Evolutionary conservation across 2,113 vertebrate species (phyloP), one percentile per base, ranked within the genome.

Genomic region (Garra rufa): DNA sequence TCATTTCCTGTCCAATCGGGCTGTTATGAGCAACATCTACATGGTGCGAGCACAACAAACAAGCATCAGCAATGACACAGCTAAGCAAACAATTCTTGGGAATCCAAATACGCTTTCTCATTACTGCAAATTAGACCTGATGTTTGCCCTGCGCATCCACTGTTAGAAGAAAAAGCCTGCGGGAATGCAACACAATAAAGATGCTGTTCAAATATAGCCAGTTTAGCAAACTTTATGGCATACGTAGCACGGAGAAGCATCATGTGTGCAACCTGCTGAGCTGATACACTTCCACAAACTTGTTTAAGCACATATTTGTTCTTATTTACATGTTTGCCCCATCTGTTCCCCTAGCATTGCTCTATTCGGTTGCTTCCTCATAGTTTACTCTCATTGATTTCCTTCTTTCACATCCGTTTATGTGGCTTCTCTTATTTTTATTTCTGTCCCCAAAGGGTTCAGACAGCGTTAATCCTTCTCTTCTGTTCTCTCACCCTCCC

Each of bases 121-220:
- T 76, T 86, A 82, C 28, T 10, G 46, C 61, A 82, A 30, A 82
- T 82, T 76, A 76, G 46, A 63, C 57, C 30, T 69, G 78, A 85
- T 21, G 46, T 14, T 9, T 63, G 52, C 44, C 24, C 65, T 61
- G 44, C 65, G 26, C 19, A 11, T 44, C 38, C 24, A 48, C 71
- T 48, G 41, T 76, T 21, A 63, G 4, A 61, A 59, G n/a, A 61
- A 61, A 21, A 41, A 63, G 69, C n/a, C n/a, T 44, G 3, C 3
- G 17, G 52, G 34, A 34, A 30, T 17, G 21, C 63, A 43, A 15
- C 43, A 67, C 21, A 71, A 71, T 55, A 9, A 57, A n/a, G 21
- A 19, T 19, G 9, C 41, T 55, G 11, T 55, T 57, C 19, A 52
- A 52, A 76, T 52, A 52, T 14, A 24, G 30, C 19, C n/a, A 14